Base-by-base conservation (phyloP, 2,113 vertebrate genomes). In the Cinclus mexicanus region DNA sequence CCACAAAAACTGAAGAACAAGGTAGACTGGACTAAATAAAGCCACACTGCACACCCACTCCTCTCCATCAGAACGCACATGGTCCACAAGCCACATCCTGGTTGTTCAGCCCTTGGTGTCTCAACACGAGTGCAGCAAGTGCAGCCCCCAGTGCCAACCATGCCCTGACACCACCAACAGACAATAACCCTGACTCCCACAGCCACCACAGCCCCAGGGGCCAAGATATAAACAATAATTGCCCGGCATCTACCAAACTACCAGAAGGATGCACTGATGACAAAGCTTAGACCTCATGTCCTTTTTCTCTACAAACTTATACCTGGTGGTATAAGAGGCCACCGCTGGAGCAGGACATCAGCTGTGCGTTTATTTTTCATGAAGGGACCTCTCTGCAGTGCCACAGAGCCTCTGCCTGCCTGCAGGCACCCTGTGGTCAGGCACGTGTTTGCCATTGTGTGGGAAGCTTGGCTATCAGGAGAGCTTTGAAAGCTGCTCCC, bases 41-140 rank as follows among this genome's bases (percentile, higher is more conserved):
- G 42, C 52, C 47, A 84, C 16, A 7, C 9, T 78, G n/a, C 64
- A 90, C 57, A 57, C 28, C 56, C 68, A 67, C 56, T 94, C 26
- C 37, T 55, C 47, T 94, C 64, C 52, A 64, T 46, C 61, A 76
- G 89, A 90, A 87, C 86, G 60, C 37, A 89, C 50, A 18, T 4
- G 13, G 64, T 81, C 61, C 90, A 76, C 50, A 92, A 90, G 44
- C 91, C 92, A 95, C 77, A 96, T 78, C 80, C 94, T 87, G 87
- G 76, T 33, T 7, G 2, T 90, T 91, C 60, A 84, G 57, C 20
- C 24, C 39, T 79, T 33, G 29, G 26, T 53, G 31, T 46, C 64
- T 81, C 83, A 75, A 46, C 2, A 0, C 3, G 0, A 52, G 37
- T 8, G 37, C 75, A 78, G 57, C 0, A 13, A 93, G 35, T 18